Evolutionary conservation across 35 echinoderm and acorn worm genomes (phyloP), one percentile per base, ranked within the genome.

Genomic region (Apostichopus californicus): DNA sequence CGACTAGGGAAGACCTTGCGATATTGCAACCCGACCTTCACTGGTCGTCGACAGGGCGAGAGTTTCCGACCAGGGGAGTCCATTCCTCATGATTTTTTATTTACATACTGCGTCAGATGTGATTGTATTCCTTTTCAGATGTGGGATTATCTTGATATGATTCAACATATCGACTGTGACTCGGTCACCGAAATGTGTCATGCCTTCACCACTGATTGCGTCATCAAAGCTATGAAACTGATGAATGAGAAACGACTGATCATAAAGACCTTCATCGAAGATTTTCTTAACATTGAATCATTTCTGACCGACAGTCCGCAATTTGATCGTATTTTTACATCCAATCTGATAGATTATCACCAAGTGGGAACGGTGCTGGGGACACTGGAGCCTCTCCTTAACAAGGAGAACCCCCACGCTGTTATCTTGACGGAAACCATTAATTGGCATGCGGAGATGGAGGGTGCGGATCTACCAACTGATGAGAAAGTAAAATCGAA

Each of bases 251-350:
- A 88, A 53, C 65, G 94, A 12, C 34, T 95, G 28, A 34, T 34
- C 28, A 34, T 34, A 34, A 34, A 34, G 28, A 34, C 28, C 12
- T 75, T 52, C 57, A 13, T 5, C 5, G 57, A 56, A 24, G 11
- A 20, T 28, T 8, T 14, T 52, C 9, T 15, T 24, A 34, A 52
- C 9, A 34, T 91, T 9, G n/a, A 70, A 68, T 85, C 61, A 23
- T 56, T 24, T 46, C 18, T 65, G 64, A 17, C 23, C 63, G 5
- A 34, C 23, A 3, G 57, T 12, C 11, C 64, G 56, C 12, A 61
- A 18, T 96, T 91, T 71, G 95, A 96, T 89, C 70, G 95, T 5
- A 93, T 96, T 79, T 93, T 92, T 46, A 77, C 92, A 17, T 93
- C 95, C 8, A 93, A 93, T 25, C 24, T 96, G 56, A 87, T 55